These are phyloP conservation scores for Digitonthophagus gazella DNA, from an alignment of 2,888 invertebrate species.

Conservation along the genomic window DNA sequence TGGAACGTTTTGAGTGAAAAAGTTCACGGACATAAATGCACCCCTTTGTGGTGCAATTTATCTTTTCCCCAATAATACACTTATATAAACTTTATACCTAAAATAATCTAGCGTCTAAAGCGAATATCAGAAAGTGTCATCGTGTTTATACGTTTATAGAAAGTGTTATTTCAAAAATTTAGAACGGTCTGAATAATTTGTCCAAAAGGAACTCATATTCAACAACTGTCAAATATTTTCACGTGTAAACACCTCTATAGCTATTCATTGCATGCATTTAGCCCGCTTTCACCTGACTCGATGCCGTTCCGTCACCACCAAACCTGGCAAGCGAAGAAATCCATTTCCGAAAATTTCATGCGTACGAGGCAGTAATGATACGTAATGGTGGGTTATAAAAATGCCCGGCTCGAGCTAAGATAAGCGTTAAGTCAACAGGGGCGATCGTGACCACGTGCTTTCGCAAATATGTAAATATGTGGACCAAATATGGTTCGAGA, in stretches of 20 bases:
- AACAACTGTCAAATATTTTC: neutral
- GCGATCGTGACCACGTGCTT: neutral
- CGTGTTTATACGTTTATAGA: no score
- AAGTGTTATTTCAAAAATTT: no score
- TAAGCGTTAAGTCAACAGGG: neutral
- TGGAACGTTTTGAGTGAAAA: no score
- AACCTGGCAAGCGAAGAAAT: neutral
- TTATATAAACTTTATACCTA: no score
- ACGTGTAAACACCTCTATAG: neutral
- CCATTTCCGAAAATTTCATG: neutral
- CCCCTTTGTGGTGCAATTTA: no score
- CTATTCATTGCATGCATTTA: neutral
- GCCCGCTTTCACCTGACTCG: neutral
- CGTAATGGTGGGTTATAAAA: neutral
- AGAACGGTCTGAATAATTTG: no score
- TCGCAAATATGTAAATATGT: neutral
- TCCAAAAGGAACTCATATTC: no score
- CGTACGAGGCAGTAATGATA: neutral
- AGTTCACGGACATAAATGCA: no score
- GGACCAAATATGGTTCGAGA: neutral
- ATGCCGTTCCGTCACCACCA: neutral
- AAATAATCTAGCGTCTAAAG: no score
- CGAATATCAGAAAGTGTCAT: no score
- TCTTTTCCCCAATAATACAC: no score
- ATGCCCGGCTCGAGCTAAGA: neutral